A percentile compares a stretch with the other conserved stretches of the same genome.
Evolutionary conservation across 2,113 vertebrate genomes (phyloP).

Genomic region (mouse (Mus musculus)): GRCm39 chr6:137377001-137377500

Average conservation of each 20-base stretch:
- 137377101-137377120: not conserved
- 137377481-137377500: not conserved
- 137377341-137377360: slow-evolving; percentile 25
- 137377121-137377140: not conserved
- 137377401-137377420: not conserved
- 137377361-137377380: not conserved
- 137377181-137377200: not conserved
- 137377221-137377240: not conserved
- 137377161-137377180: too few relatives aligned
- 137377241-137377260: not conserved
- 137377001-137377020: not conserved
- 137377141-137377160: not conserved
- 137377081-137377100: accelerated
- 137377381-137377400: not conserved
- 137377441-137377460: not conserved
- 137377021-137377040: not conserved
- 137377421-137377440: not conserved
- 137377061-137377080: not conserved
- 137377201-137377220: not conserved
- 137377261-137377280: not conserved
- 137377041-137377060: not conserved
- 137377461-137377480: not conserved
- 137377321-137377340: not conserved
- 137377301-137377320: not conserved
- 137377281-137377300: not conserved